Percentiles rank a stretch among this genome's conserved stretches.
Evolutionary conservation across 2,113 vertebrate species (phyloP).

Genomic region (Eupsittula cactorum): DNA sequence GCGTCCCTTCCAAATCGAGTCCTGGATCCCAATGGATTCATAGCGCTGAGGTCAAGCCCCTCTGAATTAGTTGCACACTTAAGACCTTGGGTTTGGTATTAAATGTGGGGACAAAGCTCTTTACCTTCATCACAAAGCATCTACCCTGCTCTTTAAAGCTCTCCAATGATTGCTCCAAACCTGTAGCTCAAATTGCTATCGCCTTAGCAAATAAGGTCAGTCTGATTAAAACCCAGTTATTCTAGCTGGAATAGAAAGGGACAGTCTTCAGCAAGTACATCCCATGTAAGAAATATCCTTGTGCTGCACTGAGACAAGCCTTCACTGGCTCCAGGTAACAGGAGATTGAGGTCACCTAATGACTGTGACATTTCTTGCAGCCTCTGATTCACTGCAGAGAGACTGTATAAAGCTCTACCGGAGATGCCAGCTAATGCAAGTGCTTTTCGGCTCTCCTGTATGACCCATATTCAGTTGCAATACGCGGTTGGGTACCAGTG

Average conservation of each 20-base stretch:
- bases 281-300: not conserved
- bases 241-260: not conserved
- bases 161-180: not conserved
- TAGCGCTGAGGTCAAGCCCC: not conserved
- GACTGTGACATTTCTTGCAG: not conserved
- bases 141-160: not conserved
- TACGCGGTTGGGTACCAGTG: rapidly evolving
- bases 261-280: not conserved
- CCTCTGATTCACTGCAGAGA: not conserved
- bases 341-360: conserved; percentile 16
- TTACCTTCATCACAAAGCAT: not conserved
- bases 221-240: not conserved
- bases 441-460: not conserved
- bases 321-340: not conserved
- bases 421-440: not conserved
- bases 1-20: not conserved
- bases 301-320: not conserved
- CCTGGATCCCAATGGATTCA: not conserved
- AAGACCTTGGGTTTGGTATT: not conserved
- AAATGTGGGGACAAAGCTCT: not conserved
- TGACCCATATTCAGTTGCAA: not conserved
- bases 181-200: not conserved
- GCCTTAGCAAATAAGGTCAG: not conserved
- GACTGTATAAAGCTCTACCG: not conserved
- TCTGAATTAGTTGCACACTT: not conserved